Evolutionary conservation across 2,888 invertebrate genomes (phyloP).

Genomic region (Cerastis leucographa): DNA sequence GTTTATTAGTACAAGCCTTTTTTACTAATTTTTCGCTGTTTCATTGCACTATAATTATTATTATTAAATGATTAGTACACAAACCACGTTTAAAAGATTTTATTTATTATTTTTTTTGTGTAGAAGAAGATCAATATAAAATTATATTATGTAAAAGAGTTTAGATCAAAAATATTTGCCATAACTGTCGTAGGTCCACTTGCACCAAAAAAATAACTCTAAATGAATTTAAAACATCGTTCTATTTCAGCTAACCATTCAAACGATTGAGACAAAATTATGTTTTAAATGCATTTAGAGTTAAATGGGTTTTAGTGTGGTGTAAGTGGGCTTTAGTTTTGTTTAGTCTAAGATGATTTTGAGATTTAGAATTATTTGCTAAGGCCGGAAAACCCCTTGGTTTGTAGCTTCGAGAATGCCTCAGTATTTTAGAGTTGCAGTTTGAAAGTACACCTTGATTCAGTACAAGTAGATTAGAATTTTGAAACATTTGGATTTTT

Average conservation of each 20-base stretch:
- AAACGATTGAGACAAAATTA: neutral
- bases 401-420: slow-evolving; percentile 72
- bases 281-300: neutral
- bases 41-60: neutral
- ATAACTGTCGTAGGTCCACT: neutral
- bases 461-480: slow-evolving; percentile 36
- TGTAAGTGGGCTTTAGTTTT: slow-evolving; percentile 52
- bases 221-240: neutral
- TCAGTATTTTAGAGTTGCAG: slow-evolving; percentile 68
- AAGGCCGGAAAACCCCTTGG: slow-evolving; percentile 84
- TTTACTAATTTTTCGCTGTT: neutral
- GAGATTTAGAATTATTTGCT: slow-evolving; percentile 63
- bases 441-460: slow-evolving; percentile 40
- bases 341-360: slow-evolving; percentile 52
- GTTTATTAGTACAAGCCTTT: neutral
- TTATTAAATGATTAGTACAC: neutral
- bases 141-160: neutral
- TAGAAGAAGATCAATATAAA: neutral
- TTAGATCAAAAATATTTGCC: slow-evolving; percentile 26
- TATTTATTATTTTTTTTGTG: neutral
- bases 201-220: neutral
- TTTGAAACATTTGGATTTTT: slow-evolving; percentile 10
- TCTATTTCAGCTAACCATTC: neutral
- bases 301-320: neutral
- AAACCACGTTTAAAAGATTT: neutral